Conservation (phyloP, 2,888 invertebrate species). For the Mimumesa dahlbomi region DNA sequence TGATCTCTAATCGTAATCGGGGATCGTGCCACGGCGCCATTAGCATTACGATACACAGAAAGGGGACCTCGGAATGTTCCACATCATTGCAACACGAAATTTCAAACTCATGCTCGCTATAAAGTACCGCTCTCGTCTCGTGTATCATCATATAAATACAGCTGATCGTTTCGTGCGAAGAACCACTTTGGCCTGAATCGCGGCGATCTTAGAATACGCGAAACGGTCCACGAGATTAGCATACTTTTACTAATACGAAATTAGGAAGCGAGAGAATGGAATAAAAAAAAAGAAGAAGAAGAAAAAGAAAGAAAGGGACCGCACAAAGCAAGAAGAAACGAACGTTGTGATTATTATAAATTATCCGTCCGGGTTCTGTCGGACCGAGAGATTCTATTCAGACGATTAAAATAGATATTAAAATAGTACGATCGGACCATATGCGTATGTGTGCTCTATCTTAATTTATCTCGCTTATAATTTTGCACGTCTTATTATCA, state of each 20-base stretch:
- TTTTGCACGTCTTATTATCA: conserved; percentile 23
- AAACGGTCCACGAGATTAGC: conserved; percentile 49
- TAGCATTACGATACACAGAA: conserved; percentile 21
- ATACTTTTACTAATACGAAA: conserved; percentile 30
- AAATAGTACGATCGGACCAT: neutral
- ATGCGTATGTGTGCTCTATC: neutral
- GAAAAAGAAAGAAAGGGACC: too few relatives aligned
- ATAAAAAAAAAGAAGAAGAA: too few relatives aligned
- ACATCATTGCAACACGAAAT: conserved; percentile 37
- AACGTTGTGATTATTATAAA: too few relatives aligned
- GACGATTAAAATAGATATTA: too few relatives aligned
- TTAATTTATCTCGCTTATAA: conserved; percentile 31
- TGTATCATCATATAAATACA: neutral
- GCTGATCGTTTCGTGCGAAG: conserved; percentile 28
- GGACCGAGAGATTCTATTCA: conserved; percentile 19
- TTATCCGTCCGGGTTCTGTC: too few relatives aligned
- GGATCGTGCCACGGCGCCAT: conserved; percentile 31
- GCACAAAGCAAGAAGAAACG: too few relatives aligned
- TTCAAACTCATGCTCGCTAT: conserved; percentile 15
- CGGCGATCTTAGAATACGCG: conserved; percentile 35
- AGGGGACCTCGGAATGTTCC: conserved; percentile 6
- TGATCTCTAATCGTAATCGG: conserved; percentile 40
- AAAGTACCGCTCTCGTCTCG: conserved; percentile 2
- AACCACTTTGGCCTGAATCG: conserved; percentile 44
- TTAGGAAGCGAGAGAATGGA: too few relatives aligned